Conservation (phyloP, 2,113 vertebrate genomes). For the Amblyornis subalaris region DNA sequence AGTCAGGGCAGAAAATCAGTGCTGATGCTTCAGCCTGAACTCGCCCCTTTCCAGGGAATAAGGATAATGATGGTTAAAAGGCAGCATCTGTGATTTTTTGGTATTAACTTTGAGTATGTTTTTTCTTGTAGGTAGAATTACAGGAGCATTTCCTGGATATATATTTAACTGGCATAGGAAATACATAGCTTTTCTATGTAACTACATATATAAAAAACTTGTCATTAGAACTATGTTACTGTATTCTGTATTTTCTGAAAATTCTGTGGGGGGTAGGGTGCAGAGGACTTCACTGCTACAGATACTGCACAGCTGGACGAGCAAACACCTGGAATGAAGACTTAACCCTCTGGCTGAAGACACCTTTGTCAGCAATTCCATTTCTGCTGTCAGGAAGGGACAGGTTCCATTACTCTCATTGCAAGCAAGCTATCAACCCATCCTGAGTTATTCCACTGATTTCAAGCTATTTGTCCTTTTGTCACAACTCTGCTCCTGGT, state of each 20-base stretch:
- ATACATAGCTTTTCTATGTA: not conserved
- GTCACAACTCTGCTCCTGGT: not conserved
- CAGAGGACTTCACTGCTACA: not conserved
- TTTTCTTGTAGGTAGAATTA: not conserved
- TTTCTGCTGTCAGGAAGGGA: not conserved
- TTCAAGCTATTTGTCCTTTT: not conserved
- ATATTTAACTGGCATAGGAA: not conserved
- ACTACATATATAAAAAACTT: not conserved
- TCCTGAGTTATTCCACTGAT: not conserved
- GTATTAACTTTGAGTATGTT: not conserved
- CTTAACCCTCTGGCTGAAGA: not conserved
- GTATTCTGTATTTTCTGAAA: not conserved
- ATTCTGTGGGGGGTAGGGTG: not conserved
- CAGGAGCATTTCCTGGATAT: not conserved
- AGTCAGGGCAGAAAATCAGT: slow-evolving; percentile 11
- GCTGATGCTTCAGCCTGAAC: not conserved
- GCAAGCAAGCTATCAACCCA: not conserved
- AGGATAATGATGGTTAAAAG: not conserved
- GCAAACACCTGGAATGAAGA: not conserved
- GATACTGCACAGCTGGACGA: not conserved
- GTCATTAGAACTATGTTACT: not conserved
- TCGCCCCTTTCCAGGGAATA: not conserved
- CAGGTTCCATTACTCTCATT: not conserved
- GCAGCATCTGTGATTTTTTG: not conserved
- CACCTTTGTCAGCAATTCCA: not conserved